phyloP scores from a whole-genome alignment of 2,113 vertebrate genomes.

The Callithrix jacchus region DNA sequence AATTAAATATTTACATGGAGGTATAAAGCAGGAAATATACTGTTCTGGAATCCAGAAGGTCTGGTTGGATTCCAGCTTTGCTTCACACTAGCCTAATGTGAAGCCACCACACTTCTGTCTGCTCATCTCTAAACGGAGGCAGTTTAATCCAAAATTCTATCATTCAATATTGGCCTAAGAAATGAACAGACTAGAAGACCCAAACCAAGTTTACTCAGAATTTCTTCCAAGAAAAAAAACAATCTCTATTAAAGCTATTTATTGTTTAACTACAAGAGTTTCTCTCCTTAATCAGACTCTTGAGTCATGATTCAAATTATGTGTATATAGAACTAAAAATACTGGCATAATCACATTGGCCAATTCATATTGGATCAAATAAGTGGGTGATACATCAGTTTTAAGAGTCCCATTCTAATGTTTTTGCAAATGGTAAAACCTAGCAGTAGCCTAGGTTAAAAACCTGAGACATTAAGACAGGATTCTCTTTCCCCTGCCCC shows the following conservation, averaged over 20 bases:
- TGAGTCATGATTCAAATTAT: background rate
- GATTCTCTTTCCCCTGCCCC: background rate
- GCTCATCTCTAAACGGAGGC: background rate
- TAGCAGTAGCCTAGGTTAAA: background rate
- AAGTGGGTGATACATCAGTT: background rate
- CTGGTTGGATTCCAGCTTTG: background rate
- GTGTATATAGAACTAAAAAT: background rate
- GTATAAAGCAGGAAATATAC: background rate
- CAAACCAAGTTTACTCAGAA: background rate
- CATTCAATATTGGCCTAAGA: background rate
- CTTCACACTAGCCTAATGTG: background rate
- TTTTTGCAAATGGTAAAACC: background rate
- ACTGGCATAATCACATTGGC: background rate
- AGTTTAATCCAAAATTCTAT: constrained; percentile 3
- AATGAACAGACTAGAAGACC: background rate
- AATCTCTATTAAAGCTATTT: background rate
- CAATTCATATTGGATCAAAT: background rate
- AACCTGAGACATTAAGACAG: background rate
- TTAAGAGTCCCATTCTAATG: background rate
- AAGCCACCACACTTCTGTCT: background rate
- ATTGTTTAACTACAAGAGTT: background rate
- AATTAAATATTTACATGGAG: background rate
- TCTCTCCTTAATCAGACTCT: background rate
- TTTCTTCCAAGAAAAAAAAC: constrained; percentile 1
- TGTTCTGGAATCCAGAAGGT: background rate